Percentiles rank a stretch among this genome's conserved stretches.
Conservation (phyloP, 2,888 invertebrate species). For the Stenchaetothrips biformis region DNA sequence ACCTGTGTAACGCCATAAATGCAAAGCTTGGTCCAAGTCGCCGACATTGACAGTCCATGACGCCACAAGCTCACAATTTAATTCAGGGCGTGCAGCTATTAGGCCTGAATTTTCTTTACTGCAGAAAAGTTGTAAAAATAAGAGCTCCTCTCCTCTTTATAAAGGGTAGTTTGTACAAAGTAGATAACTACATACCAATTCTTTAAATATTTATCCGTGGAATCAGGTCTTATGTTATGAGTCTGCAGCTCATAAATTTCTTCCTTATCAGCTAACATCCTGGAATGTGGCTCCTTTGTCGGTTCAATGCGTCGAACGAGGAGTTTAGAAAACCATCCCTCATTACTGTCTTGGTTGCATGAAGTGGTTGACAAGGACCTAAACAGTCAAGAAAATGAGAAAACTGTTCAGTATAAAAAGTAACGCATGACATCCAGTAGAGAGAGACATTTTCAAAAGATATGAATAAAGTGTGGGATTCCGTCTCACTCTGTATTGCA, state of each 20-base stretch:
- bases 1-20: constrained; percentile 92
- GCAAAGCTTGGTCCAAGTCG: constrained; percentile 94
- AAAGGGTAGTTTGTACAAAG: background rate
- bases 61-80: constrained; percentile 82
- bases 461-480: background rate
- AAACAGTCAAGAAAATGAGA: background rate
- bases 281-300: constrained; percentile 92
- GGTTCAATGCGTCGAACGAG: constrained; percentile 88
- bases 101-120: constrained; percentile 76
- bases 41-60: constrained; percentile 96
- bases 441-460: background rate
- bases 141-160: constrained; percentile 28
- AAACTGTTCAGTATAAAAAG: background rate
- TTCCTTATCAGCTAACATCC: constrained; percentile 94
- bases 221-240: constrained; percentile 89
- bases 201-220: constrained; percentile 75
- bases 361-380: background rate
- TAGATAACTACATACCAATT: constrained; percentile 71
- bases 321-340: constrained; percentile 85
- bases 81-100: constrained; percentile 65
- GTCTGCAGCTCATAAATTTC: constrained; percentile 92
- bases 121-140: constrained; percentile 39
- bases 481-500: background rate
- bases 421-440: background rate
- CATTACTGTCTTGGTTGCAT: constrained; percentile 41